Percentiles rank a stretch among this genome's conserved stretches.
These are phyloP conservation scores for Rhynchopsitta pachyrhyncha DNA, from an alignment of 2,113 vertebrate species.

Conservation along the genomic window DNA sequence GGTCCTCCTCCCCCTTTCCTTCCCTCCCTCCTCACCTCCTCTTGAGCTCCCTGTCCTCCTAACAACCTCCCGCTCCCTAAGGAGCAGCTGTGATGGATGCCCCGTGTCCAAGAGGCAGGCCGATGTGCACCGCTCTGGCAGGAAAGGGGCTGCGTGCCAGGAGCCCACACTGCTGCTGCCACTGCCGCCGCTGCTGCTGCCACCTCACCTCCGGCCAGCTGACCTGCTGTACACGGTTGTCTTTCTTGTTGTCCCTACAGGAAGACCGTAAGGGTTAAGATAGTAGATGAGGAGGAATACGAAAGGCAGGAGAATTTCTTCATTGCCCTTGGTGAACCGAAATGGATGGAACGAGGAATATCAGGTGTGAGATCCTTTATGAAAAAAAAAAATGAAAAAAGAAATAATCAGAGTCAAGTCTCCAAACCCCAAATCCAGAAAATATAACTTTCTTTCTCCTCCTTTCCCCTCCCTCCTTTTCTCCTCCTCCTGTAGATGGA, in stretches of 20 bases:
- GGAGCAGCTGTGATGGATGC: slow-evolving; percentile 59
- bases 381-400: slow-evolving; percentile 42
- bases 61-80: slow-evolving; percentile 32
- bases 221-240: slow-evolving; percentile 74
- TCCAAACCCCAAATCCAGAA: slow-evolving; percentile 43
- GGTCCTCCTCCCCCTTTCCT: not conserved
- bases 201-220: slow-evolving; percentile 21
- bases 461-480: slow-evolving; percentile 43
- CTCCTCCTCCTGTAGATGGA: slow-evolving; percentile 62
- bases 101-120: slow-evolving; percentile 29
- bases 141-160: slow-evolving; percentile 61
- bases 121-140: not conserved
- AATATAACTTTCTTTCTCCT: slow-evolving; percentile 43
- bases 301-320: slow-evolving; percentile 99
- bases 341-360: slow-evolving; percentile 90
- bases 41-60: not conserved
- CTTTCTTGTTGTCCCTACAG: slow-evolving; percentile 87
- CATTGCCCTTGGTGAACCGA: slow-evolving; percentile 98
- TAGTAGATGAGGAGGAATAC: slow-evolving; percentile 99
- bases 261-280: slow-evolving; percentile 98
- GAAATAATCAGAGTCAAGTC: slow-evolving; percentile 1
- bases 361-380: slow-evolving; percentile 85
- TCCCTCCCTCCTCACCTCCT: slow-evolving; percentile 28
- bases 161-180: slow-evolving; percentile 12
- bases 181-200: not conserved